These are phyloP conservation scores for Pachyseris speciosa DNA, from an alignment of 64 coral and sea anemone genomes.

Conservation along the genomic window DNA sequence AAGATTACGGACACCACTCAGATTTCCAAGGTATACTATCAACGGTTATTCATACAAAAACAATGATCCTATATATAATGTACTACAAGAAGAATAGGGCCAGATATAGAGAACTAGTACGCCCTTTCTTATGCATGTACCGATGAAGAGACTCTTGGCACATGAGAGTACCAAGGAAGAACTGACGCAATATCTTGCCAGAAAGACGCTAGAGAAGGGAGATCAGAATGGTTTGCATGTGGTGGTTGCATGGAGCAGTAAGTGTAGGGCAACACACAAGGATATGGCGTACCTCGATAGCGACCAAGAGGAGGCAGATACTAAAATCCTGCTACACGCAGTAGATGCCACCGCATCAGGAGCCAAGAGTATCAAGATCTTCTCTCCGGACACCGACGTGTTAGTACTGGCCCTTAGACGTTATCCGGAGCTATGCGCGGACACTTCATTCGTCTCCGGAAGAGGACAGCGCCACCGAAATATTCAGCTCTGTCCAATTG, in stretches of 20 bases:
- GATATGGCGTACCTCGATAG: constrained; percentile 31
- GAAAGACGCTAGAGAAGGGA: too few species aligned
- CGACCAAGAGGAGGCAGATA: too few species aligned
- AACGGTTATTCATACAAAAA: constrained; percentile 12
- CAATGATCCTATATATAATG: not conserved
- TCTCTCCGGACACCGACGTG: not conserved
- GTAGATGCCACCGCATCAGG: not conserved
- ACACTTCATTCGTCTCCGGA: constrained; percentile 22
- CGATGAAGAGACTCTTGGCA: not conserved
- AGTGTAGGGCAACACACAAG: constrained; percentile 2
- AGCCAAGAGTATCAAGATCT: constrained; percentile 6
- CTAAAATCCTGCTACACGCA: constrained; percentile 4
- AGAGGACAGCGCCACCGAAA: constrained; percentile 24
- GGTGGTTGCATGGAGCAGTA: too few species aligned
- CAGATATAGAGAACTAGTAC: not conserved
- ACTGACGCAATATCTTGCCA: too few species aligned
- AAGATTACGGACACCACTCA: constrained; percentile 60
- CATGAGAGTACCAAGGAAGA: too few species aligned
- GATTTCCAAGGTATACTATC: constrained; percentile 16
- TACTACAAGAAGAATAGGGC: not conserved
- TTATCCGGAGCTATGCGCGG: too few species aligned
- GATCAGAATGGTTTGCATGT: too few species aligned
- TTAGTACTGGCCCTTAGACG: constrained; percentile 15
- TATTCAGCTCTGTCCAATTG: not conserved
- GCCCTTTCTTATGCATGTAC: not conserved